phyloP scores from a whole-genome alignment of 2,113 vertebrate genomes.

The Caranx ignobilis region DNA sequence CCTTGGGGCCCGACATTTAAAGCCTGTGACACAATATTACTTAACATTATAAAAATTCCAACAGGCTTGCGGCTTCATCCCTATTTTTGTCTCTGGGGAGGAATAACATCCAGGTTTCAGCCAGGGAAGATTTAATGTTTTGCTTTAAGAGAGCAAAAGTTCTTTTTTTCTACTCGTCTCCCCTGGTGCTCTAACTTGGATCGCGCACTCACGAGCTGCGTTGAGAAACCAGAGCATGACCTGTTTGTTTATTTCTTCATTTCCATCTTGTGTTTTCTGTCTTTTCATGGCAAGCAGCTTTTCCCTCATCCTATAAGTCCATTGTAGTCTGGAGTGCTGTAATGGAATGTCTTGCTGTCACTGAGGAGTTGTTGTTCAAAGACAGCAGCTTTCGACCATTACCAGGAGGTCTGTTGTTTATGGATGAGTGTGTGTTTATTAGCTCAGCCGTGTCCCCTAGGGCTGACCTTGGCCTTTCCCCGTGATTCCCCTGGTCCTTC shows the following conservation, averaged over 20 bases:
- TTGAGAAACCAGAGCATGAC: slow-evolving; percentile 55
- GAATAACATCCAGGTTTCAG: slow-evolving; percentile 74
- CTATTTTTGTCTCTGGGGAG: slow-evolving; percentile 77
- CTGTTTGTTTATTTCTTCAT: slow-evolving; percentile 72
- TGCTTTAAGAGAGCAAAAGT: slow-evolving; percentile 65
- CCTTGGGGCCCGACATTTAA: slow-evolving; percentile 68
- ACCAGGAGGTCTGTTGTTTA: slow-evolving; percentile 75
- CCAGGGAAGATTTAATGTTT: slow-evolving; percentile 79
- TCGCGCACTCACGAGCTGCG: slow-evolving; percentile 37
- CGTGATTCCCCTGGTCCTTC: slow-evolving; percentile 45
- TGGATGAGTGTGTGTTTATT: slow-evolving; percentile 75
- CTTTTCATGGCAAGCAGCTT: slow-evolving; percentile 54
- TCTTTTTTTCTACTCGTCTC: slow-evolving; percentile 49
- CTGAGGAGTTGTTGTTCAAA: slow-evolving; percentile 59
- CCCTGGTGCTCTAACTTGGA: slow-evolving; percentile 52
- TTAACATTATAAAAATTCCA: slow-evolving; percentile 83
- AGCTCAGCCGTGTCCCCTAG: slow-evolving; percentile 59
- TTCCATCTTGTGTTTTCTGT: slow-evolving; percentile 56
- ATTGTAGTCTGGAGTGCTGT: slow-evolving; percentile 50
- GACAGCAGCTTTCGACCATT: slow-evolving; percentile 41
- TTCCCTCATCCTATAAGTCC: slow-evolving; percentile 66
- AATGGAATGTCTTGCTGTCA: slow-evolving; percentile 64
- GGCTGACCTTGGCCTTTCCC: slow-evolving; percentile 60
- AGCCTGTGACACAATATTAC: slow-evolving; percentile 83
- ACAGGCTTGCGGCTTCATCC: slow-evolving; percentile 73